Base-by-base conservation (phyloP, 37 sponge, comb jelly and placozoan species). In the Halichondria panicea region DNA sequence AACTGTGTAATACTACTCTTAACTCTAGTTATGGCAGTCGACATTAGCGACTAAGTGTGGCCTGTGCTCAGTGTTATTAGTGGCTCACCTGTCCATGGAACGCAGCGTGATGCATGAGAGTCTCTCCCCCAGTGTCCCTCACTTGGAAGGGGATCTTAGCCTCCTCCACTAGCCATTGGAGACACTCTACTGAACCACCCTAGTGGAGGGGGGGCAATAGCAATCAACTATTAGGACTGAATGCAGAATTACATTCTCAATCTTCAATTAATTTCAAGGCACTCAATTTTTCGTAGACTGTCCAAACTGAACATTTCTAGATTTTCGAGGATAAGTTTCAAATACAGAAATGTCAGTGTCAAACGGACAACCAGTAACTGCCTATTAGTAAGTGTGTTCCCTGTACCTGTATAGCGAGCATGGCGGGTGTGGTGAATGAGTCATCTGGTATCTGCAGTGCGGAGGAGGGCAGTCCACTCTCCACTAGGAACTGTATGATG, bases 101-200 rank as follows among this genome's bases (percentile, higher is more conserved):
- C 34, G 93, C 93, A 22, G 93, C 85, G 41, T 92, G 88, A 71
- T 92, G 93, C 39, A 88, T 66, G 25, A 92, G 81, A 2, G 93
- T 92, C 72, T 92, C 93, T n/a, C 89, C 88, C 65, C 88, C 93
- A 22, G 84, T 72, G 45, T 88, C 86, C 25, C 36, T 38, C 24
- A 92, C 88, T n/a, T 76, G 67, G 35, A 92, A 55, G 5, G 88
- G 82, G 0, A 88, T 84, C 2, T 70, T 69, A 12, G 63, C 81
- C 54, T 92, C 88, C 27, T 88, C 81, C 30, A 92, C 79, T 50
- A 92, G 68, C 74, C 81, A 88, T 52, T 84, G 79, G 18, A 92
- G 80, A 77, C 88, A 87, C 41, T 92, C 88, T 54, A 88, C 39
- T 43, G 81, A 81, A 6, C 93, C 88, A 30, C 76, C 76, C 85